These are phyloP conservation scores for Drusus annulatus DNA, from an alignment of 1,140 invertebrate species.

Conservation along the genomic window DNA sequence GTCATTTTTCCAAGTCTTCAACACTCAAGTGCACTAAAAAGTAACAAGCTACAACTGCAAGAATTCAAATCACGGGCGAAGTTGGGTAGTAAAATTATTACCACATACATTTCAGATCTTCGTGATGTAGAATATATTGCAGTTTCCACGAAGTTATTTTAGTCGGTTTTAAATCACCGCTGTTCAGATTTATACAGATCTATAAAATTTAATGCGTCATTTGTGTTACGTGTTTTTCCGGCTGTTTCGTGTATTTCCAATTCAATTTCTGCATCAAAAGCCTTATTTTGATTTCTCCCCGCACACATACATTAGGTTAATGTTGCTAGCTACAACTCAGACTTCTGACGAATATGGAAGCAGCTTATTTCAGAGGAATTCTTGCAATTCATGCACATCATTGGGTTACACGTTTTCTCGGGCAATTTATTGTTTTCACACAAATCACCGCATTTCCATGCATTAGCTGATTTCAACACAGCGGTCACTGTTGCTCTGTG, in stretches of 20 bases:
- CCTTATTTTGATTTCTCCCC: background rate
- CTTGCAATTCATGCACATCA: background rate
- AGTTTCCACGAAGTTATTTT: too few species aligned
- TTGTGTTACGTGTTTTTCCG: background rate
- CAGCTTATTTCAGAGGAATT: background rate
- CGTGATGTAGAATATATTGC: too few species aligned
- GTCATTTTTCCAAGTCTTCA: too few species aligned
- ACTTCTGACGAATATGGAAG: constrained; percentile 10
- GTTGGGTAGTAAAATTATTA: too few species aligned
- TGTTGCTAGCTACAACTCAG: background rate
- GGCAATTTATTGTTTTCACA: constrained; percentile 32
- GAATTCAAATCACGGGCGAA: too few species aligned
- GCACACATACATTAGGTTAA: background rate
- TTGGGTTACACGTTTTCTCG: constrained; percentile 20
- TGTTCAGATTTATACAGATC: background rate
- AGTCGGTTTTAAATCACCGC: background rate
- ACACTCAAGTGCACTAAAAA: too few species aligned
- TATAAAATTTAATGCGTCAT: background rate
- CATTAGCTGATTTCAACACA: constrained; percentile 15
- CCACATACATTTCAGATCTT: too few species aligned
- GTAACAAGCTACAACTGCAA: too few species aligned
- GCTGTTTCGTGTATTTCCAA: background rate
- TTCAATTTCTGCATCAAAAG: background rate
- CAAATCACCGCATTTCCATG: constrained; percentile 27
- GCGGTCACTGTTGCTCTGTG: background rate